A percentile compares a stretch with the other conserved stretches of the same genome.
These are phyloP conservation scores for Anticlea derivata DNA, from an alignment of 2,888 invertebrate species.

Conservation along the genomic window DNA sequence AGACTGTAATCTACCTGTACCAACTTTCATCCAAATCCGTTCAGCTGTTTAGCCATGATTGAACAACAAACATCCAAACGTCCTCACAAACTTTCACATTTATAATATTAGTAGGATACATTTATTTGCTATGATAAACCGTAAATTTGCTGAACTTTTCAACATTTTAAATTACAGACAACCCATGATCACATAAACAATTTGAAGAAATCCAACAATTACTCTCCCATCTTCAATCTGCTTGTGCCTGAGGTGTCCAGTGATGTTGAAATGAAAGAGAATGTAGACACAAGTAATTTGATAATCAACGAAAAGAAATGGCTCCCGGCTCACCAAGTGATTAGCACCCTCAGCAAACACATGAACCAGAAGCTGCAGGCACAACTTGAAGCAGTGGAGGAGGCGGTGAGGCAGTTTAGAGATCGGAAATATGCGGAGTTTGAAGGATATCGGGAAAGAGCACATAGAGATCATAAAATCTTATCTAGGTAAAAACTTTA, in stretches of 20 bases:
- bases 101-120: too few relatives aligned
- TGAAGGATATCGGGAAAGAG: constrained; percentile 88
- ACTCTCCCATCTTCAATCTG: constrained; percentile 89
- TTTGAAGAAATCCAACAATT: constrained; percentile 85
- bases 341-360: constrained; percentile 86
- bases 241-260: constrained; percentile 83
- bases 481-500: constrained; percentile 81
- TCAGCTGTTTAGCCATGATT: too few relatives aligned
- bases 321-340: constrained; percentile 79
- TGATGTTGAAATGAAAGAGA: constrained; percentile 80
- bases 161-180: constrained; percentile 68
- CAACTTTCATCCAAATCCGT: too few relatives aligned
- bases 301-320: constrained; percentile 63
- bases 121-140: too few relatives aligned
- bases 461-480: constrained; percentile 88
- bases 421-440: constrained; percentile 90
- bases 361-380: constrained; percentile 87
- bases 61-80: too few relatives aligned
- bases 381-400: constrained; percentile 88
- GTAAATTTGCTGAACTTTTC: too few relatives aligned
- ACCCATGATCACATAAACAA: constrained; percentile 84
- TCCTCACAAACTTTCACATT: too few relatives aligned
- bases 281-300: constrained; percentile 71
- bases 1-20: too few relatives aligned
- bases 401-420: constrained; percentile 89